Evolutionary conservation across 2,113 vertebrate species (phyloP), one percentile per base, ranked within the genome.

Genomic region (Riparia riparia): DNA sequence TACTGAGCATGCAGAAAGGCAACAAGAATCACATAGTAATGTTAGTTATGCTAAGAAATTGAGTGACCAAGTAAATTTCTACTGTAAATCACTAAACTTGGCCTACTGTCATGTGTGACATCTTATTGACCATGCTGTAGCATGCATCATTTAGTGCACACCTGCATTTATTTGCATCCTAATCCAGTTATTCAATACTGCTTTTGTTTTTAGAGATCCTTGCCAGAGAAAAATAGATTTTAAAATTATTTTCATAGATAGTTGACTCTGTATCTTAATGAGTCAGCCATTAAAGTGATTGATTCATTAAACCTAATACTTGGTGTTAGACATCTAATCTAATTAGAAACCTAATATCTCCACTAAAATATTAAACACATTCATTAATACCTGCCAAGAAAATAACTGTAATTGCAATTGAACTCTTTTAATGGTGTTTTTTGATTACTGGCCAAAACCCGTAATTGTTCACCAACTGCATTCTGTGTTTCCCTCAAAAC

Each of bases 301-400:
- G 65, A 88, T 76, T 82, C 51, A 68, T 88, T 93, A 85, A 88
- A 82, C 90, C 70, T 72, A 76, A 60, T 90, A 76, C 65, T 90
- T 63, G 10, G 57, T 83, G 29, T 88, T 82, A 88, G 53, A 51
- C 18, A 90, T 39, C 6, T 61, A 61, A 66, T 82, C 31, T 95
- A 82, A 79, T 74, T 68, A 71, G 85, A 92, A 94, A 82, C 53
- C 58, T 76, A 91, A 7, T 64, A 47, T 56, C 12, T 58, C 37
- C 80, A 42, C 74, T 90, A 69, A 95, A 93, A 91, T 89, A 85
- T 85, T 85, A 87, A 97, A 87, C 29, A 54, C 21, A 37, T 64
- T 61, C 73, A 84, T 93, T 89, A 87, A 71, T 72, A 87, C 45
- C 45, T 90, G 92, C 90, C 74, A 76, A 64, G 37, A 85, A 90